Evolutionary conservation across 2,888 invertebrate genomes (phyloP).

Genomic region (Electrophaes corylata): DNA sequence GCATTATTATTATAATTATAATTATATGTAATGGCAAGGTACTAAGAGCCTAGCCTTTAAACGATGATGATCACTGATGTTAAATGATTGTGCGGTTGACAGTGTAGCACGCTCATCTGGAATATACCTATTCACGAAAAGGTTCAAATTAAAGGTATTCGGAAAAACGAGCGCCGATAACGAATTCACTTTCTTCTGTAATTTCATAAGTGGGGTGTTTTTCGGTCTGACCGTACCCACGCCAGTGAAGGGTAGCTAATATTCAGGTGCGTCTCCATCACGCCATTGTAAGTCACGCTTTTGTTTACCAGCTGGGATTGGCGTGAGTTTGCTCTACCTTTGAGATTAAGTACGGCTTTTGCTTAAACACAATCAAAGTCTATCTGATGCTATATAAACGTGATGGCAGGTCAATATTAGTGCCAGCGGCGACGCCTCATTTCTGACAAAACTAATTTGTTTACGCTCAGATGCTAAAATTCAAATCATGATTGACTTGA

Average conservation of each 20-base stretch:
- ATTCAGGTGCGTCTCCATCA: constrained; percentile 12
- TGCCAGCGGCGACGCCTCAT: background rate
- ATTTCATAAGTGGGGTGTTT: background rate
- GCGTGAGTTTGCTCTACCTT: constrained; percentile 7
- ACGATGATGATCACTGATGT: no score
- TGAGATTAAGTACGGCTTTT: constrained; percentile 18
- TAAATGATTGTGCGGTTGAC: no score
- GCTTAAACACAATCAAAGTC: constrained; percentile 15
- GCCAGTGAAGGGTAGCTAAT: constrained; percentile 10
- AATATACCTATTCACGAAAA: no score
- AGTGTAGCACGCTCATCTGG: no score
- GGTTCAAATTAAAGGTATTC: no score
- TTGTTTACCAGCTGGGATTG: constrained; percentile 19
- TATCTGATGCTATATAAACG: background rate
- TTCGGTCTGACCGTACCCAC: constrained; percentile 3
- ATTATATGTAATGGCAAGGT: no score
- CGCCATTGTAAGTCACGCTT: constrained; percentile 19
- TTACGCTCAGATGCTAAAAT: background rate
- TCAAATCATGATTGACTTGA: background rate
- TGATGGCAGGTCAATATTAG: constrained; percentile 4
- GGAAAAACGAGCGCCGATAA: no score
- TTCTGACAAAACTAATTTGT: background rate
- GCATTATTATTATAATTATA: no score
- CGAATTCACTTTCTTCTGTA: no score
- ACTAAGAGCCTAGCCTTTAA: no score